Conservation (phyloP, 53 echinoderm and acorn worm genomes). For the Holothuria scabra region DNA sequence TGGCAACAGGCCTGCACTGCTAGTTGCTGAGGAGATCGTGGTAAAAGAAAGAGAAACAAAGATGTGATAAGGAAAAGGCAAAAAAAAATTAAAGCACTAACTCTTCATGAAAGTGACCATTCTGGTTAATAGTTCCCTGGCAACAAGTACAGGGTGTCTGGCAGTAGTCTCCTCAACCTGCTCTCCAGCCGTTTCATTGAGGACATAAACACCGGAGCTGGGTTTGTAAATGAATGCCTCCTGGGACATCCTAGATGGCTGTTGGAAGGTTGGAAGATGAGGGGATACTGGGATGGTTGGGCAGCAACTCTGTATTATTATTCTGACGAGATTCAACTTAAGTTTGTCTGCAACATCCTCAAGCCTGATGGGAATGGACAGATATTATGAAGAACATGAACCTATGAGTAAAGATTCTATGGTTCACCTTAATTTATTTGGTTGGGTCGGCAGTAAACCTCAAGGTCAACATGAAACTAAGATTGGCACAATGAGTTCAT, state of each 20-base stretch:
- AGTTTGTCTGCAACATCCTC: conserved; percentile 87
- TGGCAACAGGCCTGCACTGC: no score
- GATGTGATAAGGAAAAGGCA: no score
- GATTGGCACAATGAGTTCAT: no score
- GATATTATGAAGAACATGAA: not conserved
- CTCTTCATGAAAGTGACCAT: conserved; percentile 86
- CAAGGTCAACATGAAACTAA: no score
- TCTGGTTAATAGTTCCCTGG: conserved; percentile 76
- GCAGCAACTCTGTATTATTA: conserved; percentile 91
- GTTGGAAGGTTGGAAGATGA: not conserved
- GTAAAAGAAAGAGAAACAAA: no score
- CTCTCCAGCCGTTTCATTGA: conserved; percentile 70
- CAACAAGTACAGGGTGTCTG: conserved; percentile 70
- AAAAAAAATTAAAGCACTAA: conserved; percentile 8
- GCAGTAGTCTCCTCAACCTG: conserved; percentile 43
- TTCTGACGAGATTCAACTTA: conserved; percentile 84
- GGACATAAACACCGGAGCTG: conserved; percentile 47
- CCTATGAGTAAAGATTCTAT: no score
- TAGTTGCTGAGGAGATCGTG: no score
- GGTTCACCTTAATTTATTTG: no score
- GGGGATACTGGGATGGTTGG: conserved; percentile 72
- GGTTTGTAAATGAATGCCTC: not conserved
- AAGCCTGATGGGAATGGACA: conserved; percentile 52
- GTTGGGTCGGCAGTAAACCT: no score
- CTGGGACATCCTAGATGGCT: not conserved